Evolutionary conservation across 2,797 vertebrate species (phyloP).

Genomic region (Gadopsis marmoratus): DNA sequence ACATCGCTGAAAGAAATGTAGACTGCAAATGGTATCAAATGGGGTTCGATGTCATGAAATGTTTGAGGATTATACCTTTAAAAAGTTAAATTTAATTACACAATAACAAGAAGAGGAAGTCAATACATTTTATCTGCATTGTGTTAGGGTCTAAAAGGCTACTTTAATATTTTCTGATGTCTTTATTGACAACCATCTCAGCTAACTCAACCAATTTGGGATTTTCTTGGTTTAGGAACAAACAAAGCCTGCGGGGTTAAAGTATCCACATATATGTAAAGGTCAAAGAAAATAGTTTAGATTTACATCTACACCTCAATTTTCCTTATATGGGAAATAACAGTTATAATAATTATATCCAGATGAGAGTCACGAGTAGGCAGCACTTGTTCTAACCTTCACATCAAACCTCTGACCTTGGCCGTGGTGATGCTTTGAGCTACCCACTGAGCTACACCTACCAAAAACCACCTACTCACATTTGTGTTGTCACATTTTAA

Average conservation of each 20-base stretch:
- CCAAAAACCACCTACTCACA: conserved; percentile 2
- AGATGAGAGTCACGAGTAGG: not conserved
- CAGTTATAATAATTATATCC: not conserved
- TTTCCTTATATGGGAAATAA: not conserved
- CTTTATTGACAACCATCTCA: not conserved
- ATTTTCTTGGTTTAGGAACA: not conserved
- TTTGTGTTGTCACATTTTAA: conserved; percentile 10
- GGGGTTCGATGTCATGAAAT: too few species aligned
- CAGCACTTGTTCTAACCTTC: not conserved
- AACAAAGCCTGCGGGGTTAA: not conserved
- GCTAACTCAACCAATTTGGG: not conserved
- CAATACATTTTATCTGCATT: not conserved
- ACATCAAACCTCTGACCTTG: not conserved
- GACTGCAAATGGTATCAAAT: not conserved
- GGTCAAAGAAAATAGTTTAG: not conserved
- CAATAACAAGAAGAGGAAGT: not conserved
- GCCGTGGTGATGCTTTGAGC: not conserved
- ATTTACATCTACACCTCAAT: not conserved
- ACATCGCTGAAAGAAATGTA: not conserved
- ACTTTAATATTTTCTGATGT: not conserved
- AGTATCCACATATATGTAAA: not conserved
- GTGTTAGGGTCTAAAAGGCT: not conserved
- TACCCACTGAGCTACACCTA: conserved; percentile 4
- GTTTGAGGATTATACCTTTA: not conserved
- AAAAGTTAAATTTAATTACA: not conserved